phyloP scores from a whole-genome alignment of 2,113 vertebrate genomes.

The Chloropsis cyanopogon region DNA sequence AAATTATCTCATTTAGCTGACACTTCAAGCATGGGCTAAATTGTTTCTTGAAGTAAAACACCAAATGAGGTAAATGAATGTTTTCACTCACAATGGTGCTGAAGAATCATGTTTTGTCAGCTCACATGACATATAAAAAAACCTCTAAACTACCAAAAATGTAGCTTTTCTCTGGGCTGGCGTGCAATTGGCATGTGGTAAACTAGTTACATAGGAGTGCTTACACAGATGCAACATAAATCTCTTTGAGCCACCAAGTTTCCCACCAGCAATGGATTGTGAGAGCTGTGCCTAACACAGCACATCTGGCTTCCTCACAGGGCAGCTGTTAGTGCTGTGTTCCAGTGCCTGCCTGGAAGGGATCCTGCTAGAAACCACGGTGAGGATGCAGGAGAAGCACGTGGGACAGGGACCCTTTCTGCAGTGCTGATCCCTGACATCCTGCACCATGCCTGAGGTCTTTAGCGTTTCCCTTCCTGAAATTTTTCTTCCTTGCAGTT shows the following conservation, averaged over 20 bases:
- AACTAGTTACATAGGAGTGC: rapidly evolving
- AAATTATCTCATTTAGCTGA: slow-evolving; percentile 43
- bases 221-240: not conserved
- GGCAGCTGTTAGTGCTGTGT: not conserved
- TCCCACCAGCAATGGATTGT: not conserved
- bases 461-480: not conserved
- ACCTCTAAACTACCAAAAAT: not conserved
- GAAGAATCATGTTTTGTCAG: not conserved
- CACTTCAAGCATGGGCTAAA: not conserved
- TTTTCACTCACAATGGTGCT: not conserved
- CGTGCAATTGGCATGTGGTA: not conserved
- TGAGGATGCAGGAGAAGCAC: not conserved
- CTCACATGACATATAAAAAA: not conserved
- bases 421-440: not conserved
- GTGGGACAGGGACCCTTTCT: not conserved
- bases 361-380: rapidly evolving
- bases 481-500: not conserved
- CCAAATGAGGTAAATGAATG: slow-evolving; percentile 9
- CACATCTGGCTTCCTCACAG: not conserved
- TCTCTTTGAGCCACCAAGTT: not conserved
- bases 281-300: not conserved
- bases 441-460: not conserved
- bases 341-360: not conserved
- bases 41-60: slow-evolving; percentile 26
- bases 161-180: not conserved